Base-by-base conservation (phyloP, 2,888 invertebrate species). In the Caenorhabditis sp. region DNA sequence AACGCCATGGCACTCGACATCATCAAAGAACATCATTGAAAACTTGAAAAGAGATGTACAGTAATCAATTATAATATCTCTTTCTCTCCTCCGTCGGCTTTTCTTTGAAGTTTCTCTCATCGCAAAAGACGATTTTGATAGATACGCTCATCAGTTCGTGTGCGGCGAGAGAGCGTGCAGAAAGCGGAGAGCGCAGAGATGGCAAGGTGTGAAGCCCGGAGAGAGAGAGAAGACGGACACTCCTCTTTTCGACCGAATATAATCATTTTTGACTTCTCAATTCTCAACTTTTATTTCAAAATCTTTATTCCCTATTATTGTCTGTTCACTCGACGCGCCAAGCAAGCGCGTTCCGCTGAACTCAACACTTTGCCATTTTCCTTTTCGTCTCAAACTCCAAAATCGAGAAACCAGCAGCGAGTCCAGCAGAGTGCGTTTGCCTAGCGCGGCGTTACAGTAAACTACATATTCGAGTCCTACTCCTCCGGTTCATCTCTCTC, bases 111-210 rank as follows among this genome's bases (percentile, higher is more conserved):
- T 66, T 50, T 13, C 8, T 50, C 35, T 35, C 35, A 35, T n/a
- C n/a, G n/a, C 35, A 13, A 35, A 35, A 35, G 35, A 35, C n/a
- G 50, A 53, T 53, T 32, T 59, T 46, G 62, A 65, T 55, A 43
- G 65, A 53, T 65, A 65, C 63, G 52, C 65, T 39, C 45, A 65
- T 65, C 63, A 46, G 45, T 20, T n/a, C n/a, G 45, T 20, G 43
- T 35, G 2, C 27, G n/a, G n/a, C 13, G 15, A 27, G 41, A 62
- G 46, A 65, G 26, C 35, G 35, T 37, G 15, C 1, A 1, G 27
- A 39, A 24, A 24, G 9, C 35, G 39, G 65, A 56, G 53, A 55
- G 20, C 41, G 11, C 24, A 48, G 55, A 30, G 46, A 56, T n/a
- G n/a, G 55, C 4, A 55, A 65, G 65, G 65, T 56, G 65, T 55